These are phyloP conservation scores for Balearica regulorum DNA, from an alignment of 2,797 vertebrate genomes.

Conservation along the genomic window DNA sequence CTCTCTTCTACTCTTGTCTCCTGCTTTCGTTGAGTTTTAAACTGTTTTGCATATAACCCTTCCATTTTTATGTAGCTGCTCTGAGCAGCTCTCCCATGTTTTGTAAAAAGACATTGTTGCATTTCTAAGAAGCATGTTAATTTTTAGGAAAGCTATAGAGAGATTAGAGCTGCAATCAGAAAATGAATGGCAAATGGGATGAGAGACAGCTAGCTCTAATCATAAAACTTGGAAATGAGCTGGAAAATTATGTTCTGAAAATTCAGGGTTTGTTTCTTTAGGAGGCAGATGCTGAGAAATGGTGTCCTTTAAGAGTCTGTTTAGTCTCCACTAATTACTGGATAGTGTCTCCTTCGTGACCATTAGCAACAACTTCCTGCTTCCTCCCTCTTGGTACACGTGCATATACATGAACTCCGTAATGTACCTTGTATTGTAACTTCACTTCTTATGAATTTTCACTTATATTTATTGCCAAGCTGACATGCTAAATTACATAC, in stretches of 20 bases:
- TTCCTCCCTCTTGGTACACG: accelerated
- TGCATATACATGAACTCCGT: neutral
- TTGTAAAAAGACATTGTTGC: neutral
- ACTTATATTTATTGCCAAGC: neutral
- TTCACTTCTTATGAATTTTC: neutral
- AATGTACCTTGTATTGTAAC: neutral
- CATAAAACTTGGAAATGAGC: neutral
- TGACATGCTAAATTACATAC: neutral
- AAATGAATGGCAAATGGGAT: neutral
- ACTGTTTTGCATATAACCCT: neutral
- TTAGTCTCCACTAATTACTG: neutral
- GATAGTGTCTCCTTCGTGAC: neutral
- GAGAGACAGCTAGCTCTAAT: neutral
- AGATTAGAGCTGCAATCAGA: neutral
- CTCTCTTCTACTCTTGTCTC: neutral
- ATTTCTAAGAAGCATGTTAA: neutral
- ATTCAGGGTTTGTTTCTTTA: neutral
- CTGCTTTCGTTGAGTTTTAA: neutral
- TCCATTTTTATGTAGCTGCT: neutral
- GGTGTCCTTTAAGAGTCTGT: neutral
- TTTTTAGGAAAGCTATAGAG: neutral
- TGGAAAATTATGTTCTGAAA: neutral
- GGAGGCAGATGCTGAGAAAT: neutral
- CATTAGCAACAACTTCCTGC: neutral
- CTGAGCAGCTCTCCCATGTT: neutral